Percentiles rank a stretch among this genome's conserved stretches.
Evolutionary conservation across 2,113 vertebrate species (phyloP).

Genomic region (Cynocephalus volans): DNA sequence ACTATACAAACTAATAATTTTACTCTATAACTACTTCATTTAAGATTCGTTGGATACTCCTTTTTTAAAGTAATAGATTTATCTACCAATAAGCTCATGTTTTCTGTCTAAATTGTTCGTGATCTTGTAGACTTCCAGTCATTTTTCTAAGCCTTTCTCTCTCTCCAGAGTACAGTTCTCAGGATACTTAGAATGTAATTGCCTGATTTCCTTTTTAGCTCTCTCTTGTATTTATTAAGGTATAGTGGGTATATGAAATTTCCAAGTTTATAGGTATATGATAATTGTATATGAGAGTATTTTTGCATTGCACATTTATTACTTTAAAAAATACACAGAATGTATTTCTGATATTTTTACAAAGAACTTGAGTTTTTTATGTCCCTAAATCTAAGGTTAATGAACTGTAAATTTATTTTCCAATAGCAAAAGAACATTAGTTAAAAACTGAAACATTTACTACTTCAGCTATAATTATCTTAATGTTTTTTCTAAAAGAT

Average conservation of each 20-base stretch:
- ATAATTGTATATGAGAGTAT: slow-evolving; percentile 25
- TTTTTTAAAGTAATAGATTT: slow-evolving; percentile 41
- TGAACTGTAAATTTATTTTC: slow-evolving; percentile 48
- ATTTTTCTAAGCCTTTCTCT: slow-evolving; percentile 56
- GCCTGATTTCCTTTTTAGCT: slow-evolving; percentile 19
- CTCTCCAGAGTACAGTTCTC: slow-evolving; percentile 32
- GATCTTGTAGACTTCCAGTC: neutral
- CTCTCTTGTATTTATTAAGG: slow-evolving; percentile 59
- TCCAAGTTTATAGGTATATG: too few species aligned
- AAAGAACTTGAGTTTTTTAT: slow-evolving; percentile 56
- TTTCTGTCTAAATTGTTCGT: slow-evolving; percentile 61
- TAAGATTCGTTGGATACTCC: neutral
- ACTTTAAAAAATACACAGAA: slow-evolving; percentile 40
- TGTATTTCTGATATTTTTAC: slow-evolving; percentile 39
- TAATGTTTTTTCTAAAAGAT: slow-evolving; percentile 43
- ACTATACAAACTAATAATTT: slow-evolving; percentile 46
- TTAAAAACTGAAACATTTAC: slow-evolving; percentile 54
- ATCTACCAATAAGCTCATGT: slow-evolving; percentile 12
- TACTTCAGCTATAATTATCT: slow-evolving; percentile 41
- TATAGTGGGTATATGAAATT: neutral
- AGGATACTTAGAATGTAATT: slow-evolving; percentile 21
- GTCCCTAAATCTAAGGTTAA: neutral
- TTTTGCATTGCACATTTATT: slow-evolving; percentile 52
- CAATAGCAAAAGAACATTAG: slow-evolving; percentile 36
- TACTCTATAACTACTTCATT: slow-evolving; percentile 37